Evolutionary conservation across 2,888 invertebrate species (phyloP), one percentile per base, ranked within the genome.

Genomic region (Drosophila mercatorum): DNA sequence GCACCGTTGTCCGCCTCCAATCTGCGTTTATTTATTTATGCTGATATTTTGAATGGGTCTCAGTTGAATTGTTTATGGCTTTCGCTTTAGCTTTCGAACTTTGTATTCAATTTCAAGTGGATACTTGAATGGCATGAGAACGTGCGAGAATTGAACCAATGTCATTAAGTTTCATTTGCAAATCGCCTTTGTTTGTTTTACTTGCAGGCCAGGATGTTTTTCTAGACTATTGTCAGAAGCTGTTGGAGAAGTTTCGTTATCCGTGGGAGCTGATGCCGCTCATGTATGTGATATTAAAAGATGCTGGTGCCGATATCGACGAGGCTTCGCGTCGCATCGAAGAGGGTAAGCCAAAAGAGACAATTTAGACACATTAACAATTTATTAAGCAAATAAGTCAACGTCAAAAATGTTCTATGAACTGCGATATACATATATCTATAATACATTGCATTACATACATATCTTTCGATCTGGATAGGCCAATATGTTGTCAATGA

Each of bases 241-340:
- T 96, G 66, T 93, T 96, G 92, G 96, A 96, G 91, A 95, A 95
- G 93, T 96, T 96, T 93, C 95, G 95, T 91, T 96, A 96, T 92
- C 95, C 96, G 5, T 96, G 95, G 95, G 96, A 96, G 92, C 95
- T 96, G 95, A 95, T 96, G 95, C 96, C 96, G 26, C 93, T 96
- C 44, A 95, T 96, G 94, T 96, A 96, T 93, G 95, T 96, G 90
- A 96, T 96, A 92, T 94, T 97, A 71, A 96, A 96, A 91, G 95
- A 96, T 87, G 95, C 96, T 55, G 94, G 95, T 70, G 95, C 95
- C 46, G 95, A 96, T 92, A 93, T 96, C 62, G 96, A 96, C 84
- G 96, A 96, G 92, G 96, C 96, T 65, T 95, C 95, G 59, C 93
- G 95, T 87, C 95, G 96, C 90, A 96, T 97, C 85, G 95, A 95